Conservation (phyloP, 2,797 vertebrate species). For the Eleutherodactylus coqui region DNA sequence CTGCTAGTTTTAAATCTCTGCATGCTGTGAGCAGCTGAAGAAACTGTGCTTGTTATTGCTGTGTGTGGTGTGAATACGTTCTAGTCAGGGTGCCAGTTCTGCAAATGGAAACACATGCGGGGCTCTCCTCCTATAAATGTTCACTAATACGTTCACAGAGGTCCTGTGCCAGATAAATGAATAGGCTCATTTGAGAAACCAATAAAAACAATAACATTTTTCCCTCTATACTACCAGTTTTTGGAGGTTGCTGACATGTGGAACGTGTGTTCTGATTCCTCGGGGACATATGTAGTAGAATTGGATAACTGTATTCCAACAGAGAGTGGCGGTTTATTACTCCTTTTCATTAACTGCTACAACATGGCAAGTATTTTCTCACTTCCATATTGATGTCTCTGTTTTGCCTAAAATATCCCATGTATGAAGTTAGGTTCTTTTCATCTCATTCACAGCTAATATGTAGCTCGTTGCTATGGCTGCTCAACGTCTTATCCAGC, state of each 20-base stretch:
- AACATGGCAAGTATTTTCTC: background rate
- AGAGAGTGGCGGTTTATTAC: background rate
- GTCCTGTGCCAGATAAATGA: background rate
- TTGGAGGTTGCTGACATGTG: background rate
- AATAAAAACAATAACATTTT: background rate
- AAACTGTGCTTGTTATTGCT: background rate
- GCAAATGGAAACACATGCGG: background rate
- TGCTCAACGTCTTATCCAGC: background rate
- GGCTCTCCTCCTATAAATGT: slow-evolving; percentile 5
- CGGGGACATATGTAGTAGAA: background rate
- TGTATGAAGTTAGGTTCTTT: background rate
- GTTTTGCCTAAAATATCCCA: background rate
- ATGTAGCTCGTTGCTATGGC: background rate
- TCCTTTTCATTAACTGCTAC: background rate
- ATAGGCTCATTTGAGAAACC: background rate
- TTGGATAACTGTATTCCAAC: background rate
- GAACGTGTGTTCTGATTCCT: background rate
- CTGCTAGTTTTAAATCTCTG: slow-evolving; percentile 10
- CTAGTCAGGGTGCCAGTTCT: slow-evolving; percentile 2
- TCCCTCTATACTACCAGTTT: no score
- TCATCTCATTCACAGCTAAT: background rate
- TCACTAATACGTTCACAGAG: background rate
- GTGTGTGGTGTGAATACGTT: background rate
- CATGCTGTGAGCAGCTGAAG: slow-evolving; percentile 18
- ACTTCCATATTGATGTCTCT: background rate